phyloP scores from a whole-genome alignment of 2,888 invertebrate species.

The Troglohyphantes excavatus region DNA sequence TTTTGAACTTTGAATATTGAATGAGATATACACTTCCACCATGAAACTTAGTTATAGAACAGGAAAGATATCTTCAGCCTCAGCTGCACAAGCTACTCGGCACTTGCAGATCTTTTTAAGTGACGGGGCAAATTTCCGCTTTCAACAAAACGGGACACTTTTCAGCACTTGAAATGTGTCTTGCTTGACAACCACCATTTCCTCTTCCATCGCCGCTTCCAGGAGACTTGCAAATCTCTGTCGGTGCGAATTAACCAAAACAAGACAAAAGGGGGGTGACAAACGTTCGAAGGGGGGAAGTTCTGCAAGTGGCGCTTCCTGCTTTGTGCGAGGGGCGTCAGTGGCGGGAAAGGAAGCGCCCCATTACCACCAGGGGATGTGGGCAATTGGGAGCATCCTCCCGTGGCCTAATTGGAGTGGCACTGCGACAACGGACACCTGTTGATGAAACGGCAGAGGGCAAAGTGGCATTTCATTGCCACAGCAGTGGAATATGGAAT shows the following conservation, averaged over 20 bases:
- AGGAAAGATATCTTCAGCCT: too few species aligned
- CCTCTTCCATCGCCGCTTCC: not conserved
- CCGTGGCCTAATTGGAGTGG: not conserved
- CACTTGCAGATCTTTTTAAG: too few species aligned
- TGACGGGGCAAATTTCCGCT: not conserved
- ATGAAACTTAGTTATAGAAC: too few species aligned
- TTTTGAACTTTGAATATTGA: too few species aligned
- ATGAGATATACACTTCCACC: too few species aligned
- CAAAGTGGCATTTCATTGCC: too few species aligned
- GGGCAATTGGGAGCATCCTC: conserved; percentile 75
- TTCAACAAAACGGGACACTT: conserved; percentile 8
- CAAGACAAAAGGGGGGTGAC: not conserved
- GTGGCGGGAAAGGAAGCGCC: conserved; percentile 65
- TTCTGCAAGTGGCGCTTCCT: conserved; percentile 39
- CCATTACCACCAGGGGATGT: conserved; percentile 72
- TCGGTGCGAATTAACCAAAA: not conserved
- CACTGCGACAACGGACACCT: too few species aligned
- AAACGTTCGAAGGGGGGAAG: conserved; percentile 17
- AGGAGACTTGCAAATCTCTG: not conserved
- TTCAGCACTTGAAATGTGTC: not conserved
- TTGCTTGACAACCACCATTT: not conserved
- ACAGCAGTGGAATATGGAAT: too few species aligned
- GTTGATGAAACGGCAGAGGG: too few species aligned
- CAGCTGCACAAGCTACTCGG: too few species aligned
- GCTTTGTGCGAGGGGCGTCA: conserved; percentile 32